Conservation (phyloP, 2,888 invertebrate genomes). For the Coleophora flavipennella region DNA sequence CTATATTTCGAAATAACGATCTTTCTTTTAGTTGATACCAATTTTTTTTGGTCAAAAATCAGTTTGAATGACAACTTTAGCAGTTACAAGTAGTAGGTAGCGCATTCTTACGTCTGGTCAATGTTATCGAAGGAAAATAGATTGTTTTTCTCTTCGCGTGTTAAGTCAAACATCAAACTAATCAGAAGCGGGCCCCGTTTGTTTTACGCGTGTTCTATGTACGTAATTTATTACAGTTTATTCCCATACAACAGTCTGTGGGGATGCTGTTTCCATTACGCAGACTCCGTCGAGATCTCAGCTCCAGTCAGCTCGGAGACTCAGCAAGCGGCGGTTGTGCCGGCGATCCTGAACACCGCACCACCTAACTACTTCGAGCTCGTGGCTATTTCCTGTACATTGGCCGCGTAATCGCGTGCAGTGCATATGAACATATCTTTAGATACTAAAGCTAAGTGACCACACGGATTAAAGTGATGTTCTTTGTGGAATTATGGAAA, state of each 20-base stretch:
- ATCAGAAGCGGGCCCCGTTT: slow-evolving; percentile 61
- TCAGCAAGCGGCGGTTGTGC: slow-evolving; percentile 50
- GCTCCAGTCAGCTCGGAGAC: slow-evolving; percentile 61
- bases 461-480: slow-evolving; percentile 36
- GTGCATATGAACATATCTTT: too few relatives aligned
- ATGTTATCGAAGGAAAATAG: too few relatives aligned
- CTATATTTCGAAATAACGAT: too few relatives aligned
- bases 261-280: slow-evolving; percentile 68
- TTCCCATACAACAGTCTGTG: slow-evolving; percentile 70
- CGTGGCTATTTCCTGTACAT: neutral
- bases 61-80: too few relatives aligned
- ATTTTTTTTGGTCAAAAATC: too few relatives aligned
- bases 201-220: slow-evolving; percentile 62
- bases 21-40: too few relatives aligned
- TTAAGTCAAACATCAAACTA: slow-evolving; percentile 63
- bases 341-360: slow-evolving; percentile 7
- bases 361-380: slow-evolving; percentile 6
- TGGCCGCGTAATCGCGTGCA: too few relatives aligned
- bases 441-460: slow-evolving; percentile 15
- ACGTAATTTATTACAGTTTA: slow-evolving; percentile 71
- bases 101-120: too few relatives aligned
- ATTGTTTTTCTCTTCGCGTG: slow-evolving; percentile 22
- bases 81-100: too few relatives aligned
- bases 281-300: slow-evolving; percentile 67
- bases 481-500: slow-evolving; percentile 37